Evolutionary conservation across 2,113 vertebrate species (phyloP).

Genomic region (Aix galericulata): DNA sequence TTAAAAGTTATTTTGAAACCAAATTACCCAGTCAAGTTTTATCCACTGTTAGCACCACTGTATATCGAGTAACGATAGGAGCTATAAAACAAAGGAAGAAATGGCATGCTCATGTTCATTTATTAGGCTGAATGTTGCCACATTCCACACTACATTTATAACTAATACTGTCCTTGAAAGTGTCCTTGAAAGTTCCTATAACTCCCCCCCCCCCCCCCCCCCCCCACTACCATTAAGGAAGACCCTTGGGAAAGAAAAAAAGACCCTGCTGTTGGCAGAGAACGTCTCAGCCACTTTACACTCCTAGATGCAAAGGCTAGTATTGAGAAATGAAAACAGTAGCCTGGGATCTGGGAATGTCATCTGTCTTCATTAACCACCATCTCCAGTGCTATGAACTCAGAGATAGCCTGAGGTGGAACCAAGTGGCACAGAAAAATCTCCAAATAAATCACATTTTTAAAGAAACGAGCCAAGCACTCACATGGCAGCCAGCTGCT

Average conservation of each 20-base stretch:
- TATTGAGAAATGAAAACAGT: constrained; percentile 51
- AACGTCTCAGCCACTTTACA: background rate
- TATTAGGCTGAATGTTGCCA: background rate
- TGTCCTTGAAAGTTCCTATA: background rate
- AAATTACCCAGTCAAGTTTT: background rate
- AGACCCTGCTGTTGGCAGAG: background rate
- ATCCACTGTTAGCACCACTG: background rate
- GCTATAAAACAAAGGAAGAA: background rate
- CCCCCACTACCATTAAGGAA: background rate
- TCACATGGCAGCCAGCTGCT: constrained; percentile 30
- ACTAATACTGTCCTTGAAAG: background rate
- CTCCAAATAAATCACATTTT: constrained; percentile 57
- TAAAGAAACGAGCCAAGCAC: constrained; percentile 52
- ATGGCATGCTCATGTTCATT: background rate
- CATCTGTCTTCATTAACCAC: constrained; percentile 66
- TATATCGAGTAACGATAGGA: background rate
- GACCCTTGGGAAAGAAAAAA: constrained; percentile 11
- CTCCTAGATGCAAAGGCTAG: constrained; percentile 6
- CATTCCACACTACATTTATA: background rate
- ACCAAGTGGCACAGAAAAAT: constrained; percentile 53
- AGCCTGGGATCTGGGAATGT: constrained; percentile 25
- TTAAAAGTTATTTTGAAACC: no score
- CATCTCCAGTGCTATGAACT: constrained; percentile 26
- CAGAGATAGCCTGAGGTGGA: constrained; percentile 34
- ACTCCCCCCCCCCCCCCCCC: background rate